phyloP scores from a whole-genome alignment of 2,888 invertebrate species.

The Ceraclea dissimilis region DNA sequence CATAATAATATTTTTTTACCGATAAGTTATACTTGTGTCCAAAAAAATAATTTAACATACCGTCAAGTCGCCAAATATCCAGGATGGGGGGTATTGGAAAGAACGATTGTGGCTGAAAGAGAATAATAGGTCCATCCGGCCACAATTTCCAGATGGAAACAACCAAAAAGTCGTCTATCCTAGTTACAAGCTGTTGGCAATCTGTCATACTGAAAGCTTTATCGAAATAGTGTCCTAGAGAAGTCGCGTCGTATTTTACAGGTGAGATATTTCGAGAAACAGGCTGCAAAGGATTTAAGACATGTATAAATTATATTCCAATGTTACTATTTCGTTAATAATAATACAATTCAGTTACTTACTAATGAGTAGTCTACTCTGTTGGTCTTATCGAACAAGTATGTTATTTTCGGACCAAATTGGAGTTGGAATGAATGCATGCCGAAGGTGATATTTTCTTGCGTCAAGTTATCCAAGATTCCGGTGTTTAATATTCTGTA shows the following conservation, averaged over 20 bases:
- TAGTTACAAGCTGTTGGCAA: slow-evolving; percentile 5
- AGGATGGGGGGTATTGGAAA: neutral
- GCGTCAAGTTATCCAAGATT: slow-evolving; percentile 1
- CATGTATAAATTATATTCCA: neutral
- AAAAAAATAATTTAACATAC: too few relatives aligned
- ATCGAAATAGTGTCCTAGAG: neutral
- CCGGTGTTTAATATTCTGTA: slow-evolving; percentile 5
- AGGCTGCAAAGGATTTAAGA: neutral
- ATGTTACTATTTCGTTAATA: too few relatives aligned
- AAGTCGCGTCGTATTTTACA: neutral
- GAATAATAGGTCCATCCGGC: slow-evolving; percentile 6
- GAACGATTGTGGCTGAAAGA: slow-evolving; percentile 9
- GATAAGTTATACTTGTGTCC: too few relatives aligned
- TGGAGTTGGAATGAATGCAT: slow-evolving; percentile 8
- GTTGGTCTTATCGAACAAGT: slow-evolving; percentile 3
- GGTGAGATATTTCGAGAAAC: slow-evolving; percentile 1
- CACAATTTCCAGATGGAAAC: slow-evolving; percentile 5
- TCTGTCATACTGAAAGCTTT: neutral
- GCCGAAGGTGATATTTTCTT: slow-evolving; percentile 8
- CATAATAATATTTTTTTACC: too few relatives aligned
- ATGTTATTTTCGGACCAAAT: slow-evolving; percentile 5
- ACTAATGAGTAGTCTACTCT: slow-evolving; percentile 5
- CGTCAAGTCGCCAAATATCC: neutral
- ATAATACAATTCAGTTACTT: neutral
- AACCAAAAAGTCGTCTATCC: neutral